Percentiles rank a stretch among this genome's conserved stretches.
phyloP scores from a whole-genome alignment of 1,140 invertebrate species.

The Cotesia glomerata region DNA sequence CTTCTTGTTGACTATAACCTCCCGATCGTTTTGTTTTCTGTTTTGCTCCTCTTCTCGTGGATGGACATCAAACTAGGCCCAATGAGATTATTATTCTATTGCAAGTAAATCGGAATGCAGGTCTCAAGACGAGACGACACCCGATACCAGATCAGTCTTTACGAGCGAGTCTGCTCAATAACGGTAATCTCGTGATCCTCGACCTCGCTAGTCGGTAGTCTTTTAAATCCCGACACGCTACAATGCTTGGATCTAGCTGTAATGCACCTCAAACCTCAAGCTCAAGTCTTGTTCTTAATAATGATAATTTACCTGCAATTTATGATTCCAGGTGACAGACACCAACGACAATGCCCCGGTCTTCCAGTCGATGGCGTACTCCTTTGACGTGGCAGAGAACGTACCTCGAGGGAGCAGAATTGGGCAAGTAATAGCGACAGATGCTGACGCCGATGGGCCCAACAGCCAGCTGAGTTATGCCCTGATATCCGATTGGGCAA shows the following conservation, averaged over 20 bases:
- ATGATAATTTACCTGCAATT: neutral
- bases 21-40: neutral
- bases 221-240: neutral
- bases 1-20: too few species aligned
- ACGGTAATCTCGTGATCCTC: conserved; percentile 13
- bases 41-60: neutral
- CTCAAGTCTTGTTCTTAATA: too few species aligned
- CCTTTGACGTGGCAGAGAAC: conserved; percentile 89
- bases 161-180: conserved; percentile 18
- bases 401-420: conserved; percentile 79
- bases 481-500: conserved; percentile 91
- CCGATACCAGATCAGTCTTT: conserved; percentile 13
- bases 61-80: neutral
- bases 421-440: conserved; percentile 81
- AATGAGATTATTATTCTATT: neutral
- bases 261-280: too few species aligned
- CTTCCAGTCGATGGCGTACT: conserved; percentile 85
- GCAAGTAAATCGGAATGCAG: neutral
- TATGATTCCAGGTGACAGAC: conserved; percentile 78
- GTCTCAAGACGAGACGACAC: conserved; percentile 9
- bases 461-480: conserved; percentile 90
- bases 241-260: too few species aligned
- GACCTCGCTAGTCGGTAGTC: neutral
- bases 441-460: conserved; percentile 80
- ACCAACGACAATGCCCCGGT: conserved; percentile 92